Evolutionary conservation across 2,113 vertebrate genomes (phyloP).

Genomic region (Dasyurus viverrinus): DNA sequence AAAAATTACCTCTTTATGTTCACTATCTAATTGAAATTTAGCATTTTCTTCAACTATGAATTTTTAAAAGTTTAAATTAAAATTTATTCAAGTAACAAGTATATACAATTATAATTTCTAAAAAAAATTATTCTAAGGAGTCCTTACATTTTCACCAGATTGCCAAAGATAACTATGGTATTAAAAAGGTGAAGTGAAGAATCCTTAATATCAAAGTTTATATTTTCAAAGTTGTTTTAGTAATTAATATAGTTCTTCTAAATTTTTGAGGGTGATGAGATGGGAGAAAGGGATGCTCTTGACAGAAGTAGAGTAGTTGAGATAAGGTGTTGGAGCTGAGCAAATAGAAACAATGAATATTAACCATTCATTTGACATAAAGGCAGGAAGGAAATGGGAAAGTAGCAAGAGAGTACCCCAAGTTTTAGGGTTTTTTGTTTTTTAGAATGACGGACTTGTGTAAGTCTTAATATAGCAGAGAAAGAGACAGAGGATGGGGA

Average conservation of each 20-base stretch:
- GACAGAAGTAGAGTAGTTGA: not conserved
- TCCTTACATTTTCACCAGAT: not conserved
- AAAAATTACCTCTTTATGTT: not conserved
- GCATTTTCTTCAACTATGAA: not conserved
- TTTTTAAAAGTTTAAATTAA: not conserved
- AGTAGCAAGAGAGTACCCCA: not conserved
- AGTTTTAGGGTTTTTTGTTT: not conserved
- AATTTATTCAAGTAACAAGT: slow-evolving; percentile 31
- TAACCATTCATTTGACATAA: not conserved
- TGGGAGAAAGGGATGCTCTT: not conserved
- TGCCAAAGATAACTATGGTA: not conserved
- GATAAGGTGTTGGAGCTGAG: not conserved
- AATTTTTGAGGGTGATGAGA: not conserved
- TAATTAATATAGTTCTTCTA: not conserved
- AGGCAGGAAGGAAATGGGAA: not conserved
- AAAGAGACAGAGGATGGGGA: not conserved
- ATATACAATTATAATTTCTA: not conserved
- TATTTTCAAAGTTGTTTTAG: no score
- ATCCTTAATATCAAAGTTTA: not conserved
- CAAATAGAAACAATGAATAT: not conserved
- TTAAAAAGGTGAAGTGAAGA: not conserved
- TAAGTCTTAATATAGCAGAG: not conserved
- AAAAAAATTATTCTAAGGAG: not conserved
- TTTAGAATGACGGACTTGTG: not conserved
- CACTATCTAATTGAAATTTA: not conserved